Base-by-base conservation (phyloP, 2,113 vertebrate genomes). In the Neopipo cinnamomea region DNA sequence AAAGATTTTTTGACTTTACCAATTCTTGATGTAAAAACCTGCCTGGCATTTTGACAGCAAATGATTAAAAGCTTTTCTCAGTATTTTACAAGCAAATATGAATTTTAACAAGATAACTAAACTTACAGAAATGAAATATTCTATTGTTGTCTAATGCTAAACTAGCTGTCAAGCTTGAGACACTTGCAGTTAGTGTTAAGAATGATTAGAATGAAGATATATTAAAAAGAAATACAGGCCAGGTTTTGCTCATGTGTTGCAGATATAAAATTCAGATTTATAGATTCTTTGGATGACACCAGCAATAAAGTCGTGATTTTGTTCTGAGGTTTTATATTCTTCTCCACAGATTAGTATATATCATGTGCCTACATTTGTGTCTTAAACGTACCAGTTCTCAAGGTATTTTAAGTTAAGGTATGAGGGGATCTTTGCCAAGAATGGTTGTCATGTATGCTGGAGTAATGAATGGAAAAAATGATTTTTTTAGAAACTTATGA, bases 151-250 rank as follows among this genome's bases (percentile, higher is more conserved):
- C 81, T 90, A 94, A 91, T 96, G 93, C 93, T 96, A 97, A 98
- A 98, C 93, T 96, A 96, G 84, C 97, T 97, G 97, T 97, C 96
- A 98, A 95, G 89, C 95, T 96, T 93, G 96, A 98, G 97, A 96
- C 91, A 87, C 94, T 96, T 95, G 70, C 85, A 91, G 94, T 95
- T 97, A 97, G 93, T 91, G 82, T 95, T 96, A 96, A 94, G 95
- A 98, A 97, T 97, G 92, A 96, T 97, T 98, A 96, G 91, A 97
- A 97, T 93, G 95, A 96, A 97, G 91, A 94, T 93, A 95, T 94
- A 85, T 97, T 98, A 96, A 96, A 97, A 98, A 98, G 96, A 98
- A 97, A 98, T 97, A 97, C 77, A 96, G 93, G 65, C 46, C 84
- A 78, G 63, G 55, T 96, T 94, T 97, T 95, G 96, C 93, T 96